Conservation (phyloP, 2,888 invertebrate genomes). For the Stenoptilia bipunctidactyla region DNA sequence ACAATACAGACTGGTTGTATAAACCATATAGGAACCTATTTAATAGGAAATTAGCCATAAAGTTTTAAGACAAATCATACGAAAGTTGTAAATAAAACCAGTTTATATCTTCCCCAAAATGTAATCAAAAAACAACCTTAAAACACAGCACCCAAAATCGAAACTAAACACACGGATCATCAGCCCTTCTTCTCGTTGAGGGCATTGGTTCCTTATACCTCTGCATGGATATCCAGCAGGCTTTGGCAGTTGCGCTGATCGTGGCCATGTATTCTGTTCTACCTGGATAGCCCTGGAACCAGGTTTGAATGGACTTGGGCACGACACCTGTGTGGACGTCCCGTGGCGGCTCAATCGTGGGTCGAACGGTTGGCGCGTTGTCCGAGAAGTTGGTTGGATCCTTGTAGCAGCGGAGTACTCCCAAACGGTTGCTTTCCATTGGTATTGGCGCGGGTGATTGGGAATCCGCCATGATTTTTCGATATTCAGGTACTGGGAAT, state of each 20-base stretch:
- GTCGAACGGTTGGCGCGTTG: constrained; percentile 62
- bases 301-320: constrained; percentile 62
- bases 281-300: constrained; percentile 69
- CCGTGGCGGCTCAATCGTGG: constrained; percentile 66
- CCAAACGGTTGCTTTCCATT: constrained; percentile 65
- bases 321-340: constrained; percentile 42
- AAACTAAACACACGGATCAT: constrained; percentile 58
- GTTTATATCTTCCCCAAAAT: too few species aligned
- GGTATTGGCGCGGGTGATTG: constrained; percentile 73
- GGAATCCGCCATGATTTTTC: constrained; percentile 69
- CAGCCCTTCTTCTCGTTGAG: constrained; percentile 71
- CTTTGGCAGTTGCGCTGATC: constrained; percentile 70
- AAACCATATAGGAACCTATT: too few species aligned
- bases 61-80: too few species aligned
- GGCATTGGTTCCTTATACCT: constrained; percentile 74
- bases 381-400: constrained; percentile 73
- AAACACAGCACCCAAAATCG: background rate
- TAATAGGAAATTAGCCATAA: too few species aligned
- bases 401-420: constrained; percentile 71
- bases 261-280: constrained; percentile 75
- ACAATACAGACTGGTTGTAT: too few species aligned
- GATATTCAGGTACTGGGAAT: constrained; percentile 64
- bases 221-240: constrained; percentile 72
- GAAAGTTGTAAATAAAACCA: too few species aligned
- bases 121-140: too few species aligned